Conservation (phyloP, 1,140 invertebrate species). For the Mesaphorura yosii region DNA sequence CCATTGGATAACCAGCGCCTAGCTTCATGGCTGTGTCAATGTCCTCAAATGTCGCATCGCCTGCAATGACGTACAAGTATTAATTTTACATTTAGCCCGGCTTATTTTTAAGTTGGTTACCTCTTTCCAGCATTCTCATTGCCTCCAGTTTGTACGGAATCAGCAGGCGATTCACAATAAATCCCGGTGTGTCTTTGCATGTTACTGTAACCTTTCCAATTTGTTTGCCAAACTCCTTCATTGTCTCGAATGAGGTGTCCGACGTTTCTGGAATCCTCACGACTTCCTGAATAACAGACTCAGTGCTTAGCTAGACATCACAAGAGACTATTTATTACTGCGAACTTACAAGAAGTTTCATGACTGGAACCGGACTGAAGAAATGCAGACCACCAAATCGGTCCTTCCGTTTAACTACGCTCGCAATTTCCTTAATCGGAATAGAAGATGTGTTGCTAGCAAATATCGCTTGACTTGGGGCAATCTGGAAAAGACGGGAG, state of each 20-base stretch:
- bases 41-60: constrained; percentile 56
- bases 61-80: too few relatives aligned
- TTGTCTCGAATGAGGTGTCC: constrained; percentile 44
- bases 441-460: constrained; percentile 82
- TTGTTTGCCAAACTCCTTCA: constrained; percentile 47
- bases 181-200: constrained; percentile 35
- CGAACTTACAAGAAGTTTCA: constrained; percentile 79
- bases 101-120: too few relatives aligned
- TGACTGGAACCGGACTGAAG: constrained; percentile 86
- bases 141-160: constrained; percentile 50
- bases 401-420: constrained; percentile 42
- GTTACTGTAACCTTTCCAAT: constrained; percentile 47
- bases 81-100: too few relatives aligned
- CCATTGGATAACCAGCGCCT: constrained; percentile 60
- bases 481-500: too few relatives aligned
- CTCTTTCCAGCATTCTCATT: constrained; percentile 48
- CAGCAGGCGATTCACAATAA: constrained; percentile 51
- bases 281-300: constrained; percentile 45
- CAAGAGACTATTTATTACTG: neutral
- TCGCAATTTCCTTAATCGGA: constrained; percentile 67
- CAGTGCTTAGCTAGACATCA: neutral
- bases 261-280: constrained; percentile 41
- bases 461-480: constrained; percentile 58
- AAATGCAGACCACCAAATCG: constrained; percentile 76
- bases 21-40: constrained; percentile 57